These are phyloP conservation scores for Drosophila glabriapex DNA, from an alignment of 2,888 invertebrate species.

Conservation along the genomic window DNA sequence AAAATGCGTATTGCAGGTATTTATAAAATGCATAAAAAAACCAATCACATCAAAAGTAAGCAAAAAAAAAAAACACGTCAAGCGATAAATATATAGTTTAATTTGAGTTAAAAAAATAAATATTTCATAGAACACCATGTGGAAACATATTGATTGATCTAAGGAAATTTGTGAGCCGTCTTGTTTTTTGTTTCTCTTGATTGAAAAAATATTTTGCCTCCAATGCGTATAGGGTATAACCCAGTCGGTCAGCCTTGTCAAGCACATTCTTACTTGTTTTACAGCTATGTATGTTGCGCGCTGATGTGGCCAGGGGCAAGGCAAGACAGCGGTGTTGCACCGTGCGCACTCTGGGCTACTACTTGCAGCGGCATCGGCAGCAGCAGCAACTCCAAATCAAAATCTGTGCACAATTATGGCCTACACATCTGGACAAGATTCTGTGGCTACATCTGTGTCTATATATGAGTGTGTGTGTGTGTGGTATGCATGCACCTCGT, in stretches of 20 bases:
- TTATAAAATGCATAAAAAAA: not conserved
- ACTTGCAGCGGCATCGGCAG: constrained; percentile 33
- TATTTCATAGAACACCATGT: not conserved
- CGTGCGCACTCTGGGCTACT: constrained; percentile 23
- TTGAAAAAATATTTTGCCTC: too few species aligned
- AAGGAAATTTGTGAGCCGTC: not conserved
- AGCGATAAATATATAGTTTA: not conserved
- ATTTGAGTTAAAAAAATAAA: not conserved
- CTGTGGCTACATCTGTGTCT: constrained; percentile 6
- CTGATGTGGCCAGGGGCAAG: constrained; percentile 74
- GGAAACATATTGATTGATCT: not conserved
- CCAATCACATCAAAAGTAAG: not conserved
- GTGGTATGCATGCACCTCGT: constrained; percentile 72
- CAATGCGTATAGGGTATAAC: not conserved
- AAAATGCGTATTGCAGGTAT: not conserved
- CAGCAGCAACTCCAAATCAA: constrained; percentile 71
- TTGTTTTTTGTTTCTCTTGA: not conserved
- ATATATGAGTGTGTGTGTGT: constrained; percentile 32
- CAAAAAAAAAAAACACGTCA: not conserved
- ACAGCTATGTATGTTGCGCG: constrained; percentile 33
- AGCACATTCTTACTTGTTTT: constrained; percentile 1
- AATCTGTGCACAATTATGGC: constrained; percentile 82
- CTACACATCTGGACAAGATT: constrained; percentile 79
- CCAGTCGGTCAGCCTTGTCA: not conserved
- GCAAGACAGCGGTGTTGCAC: constrained; percentile 42